phyloP scores from a whole-genome alignment of 2,888 invertebrate species.

The Lepidocyrtoides sp. region DNA sequence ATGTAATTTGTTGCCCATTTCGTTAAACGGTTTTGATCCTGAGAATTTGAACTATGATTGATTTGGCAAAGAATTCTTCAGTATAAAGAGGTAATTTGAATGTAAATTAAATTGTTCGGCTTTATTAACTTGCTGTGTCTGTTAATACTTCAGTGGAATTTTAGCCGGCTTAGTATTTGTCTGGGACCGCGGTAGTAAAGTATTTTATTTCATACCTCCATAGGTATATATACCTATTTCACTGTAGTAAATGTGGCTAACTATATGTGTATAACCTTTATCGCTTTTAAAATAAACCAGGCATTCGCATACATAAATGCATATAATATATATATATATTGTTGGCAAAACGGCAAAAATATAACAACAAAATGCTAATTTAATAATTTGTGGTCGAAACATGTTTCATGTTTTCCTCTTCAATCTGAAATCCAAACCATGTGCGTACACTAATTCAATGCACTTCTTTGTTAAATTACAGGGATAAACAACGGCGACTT shows the following conservation, averaged over 20 bases:
- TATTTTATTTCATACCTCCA: too few species aligned
- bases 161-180: background rate
- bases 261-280: too few species aligned
- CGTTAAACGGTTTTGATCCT: background rate
- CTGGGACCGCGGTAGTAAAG: too few species aligned
- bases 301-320: too few species aligned
- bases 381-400: constrained; percentile 65
- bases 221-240: background rate
- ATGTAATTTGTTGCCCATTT: background rate
- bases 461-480: constrained; percentile 63
- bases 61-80: constrained; percentile 7
- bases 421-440: constrained; percentile 15
- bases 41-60: constrained; percentile 4
- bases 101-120: constrained; percentile 24
- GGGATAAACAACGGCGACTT: constrained; percentile 71
- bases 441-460: constrained; percentile 3
- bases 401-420: constrained; percentile 59
- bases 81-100: background rate
- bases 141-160: background rate
- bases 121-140: background rate
- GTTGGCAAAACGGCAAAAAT: background rate
- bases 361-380: constrained; percentile 43
- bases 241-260: too few species aligned
- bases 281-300: background rate
- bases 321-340: too few species aligned